Conservation (phyloP, 2,888 invertebrate genomes). For the Aplocera efformata region DNA sequence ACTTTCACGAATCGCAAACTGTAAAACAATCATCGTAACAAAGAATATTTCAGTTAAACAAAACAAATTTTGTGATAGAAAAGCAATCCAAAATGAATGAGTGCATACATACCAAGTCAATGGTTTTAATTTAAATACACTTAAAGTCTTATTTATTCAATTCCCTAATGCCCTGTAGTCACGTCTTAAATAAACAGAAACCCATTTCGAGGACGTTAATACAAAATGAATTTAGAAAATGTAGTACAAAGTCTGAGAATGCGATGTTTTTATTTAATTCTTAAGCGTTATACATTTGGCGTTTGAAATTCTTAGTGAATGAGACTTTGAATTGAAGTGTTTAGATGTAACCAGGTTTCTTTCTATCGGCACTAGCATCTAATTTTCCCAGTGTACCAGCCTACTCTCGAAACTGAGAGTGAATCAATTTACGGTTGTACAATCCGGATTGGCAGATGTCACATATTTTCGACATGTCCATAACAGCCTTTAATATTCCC, state of each 20-base stretch:
- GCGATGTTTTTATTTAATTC: conserved; percentile 37
- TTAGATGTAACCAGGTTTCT: too few relatives aligned
- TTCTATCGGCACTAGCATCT: too few relatives aligned
- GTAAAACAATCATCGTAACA: too few relatives aligned
- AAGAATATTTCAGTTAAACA: neutral
- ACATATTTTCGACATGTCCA: too few relatives aligned
- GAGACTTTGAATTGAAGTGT: conserved; percentile 28
- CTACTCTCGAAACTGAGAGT: too few relatives aligned
- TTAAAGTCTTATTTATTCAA: conserved; percentile 36
- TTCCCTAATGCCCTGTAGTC: conserved; percentile 38
- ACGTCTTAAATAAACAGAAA: conserved; percentile 49
- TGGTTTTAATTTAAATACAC: conserved; percentile 28
- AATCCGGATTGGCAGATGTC: too few relatives aligned
- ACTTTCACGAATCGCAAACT: too few relatives aligned
- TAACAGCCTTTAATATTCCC: too few relatives aligned
- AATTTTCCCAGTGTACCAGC: too few relatives aligned
- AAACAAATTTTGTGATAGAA: neutral
- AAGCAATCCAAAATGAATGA: conserved; percentile 5
- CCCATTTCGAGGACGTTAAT: conserved; percentile 47
- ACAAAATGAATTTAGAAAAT: conserved; percentile 54
- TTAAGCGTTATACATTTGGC: conserved; percentile 15
- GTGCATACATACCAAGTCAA: conserved; percentile 15
- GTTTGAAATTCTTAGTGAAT: conserved; percentile 12
- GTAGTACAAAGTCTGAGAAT: conserved; percentile 39
- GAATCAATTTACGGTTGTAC: too few relatives aligned